These are phyloP conservation scores for Paelopatides confundens DNA, from an alignment of 53 echinoderm and acorn worm species.

Conservation along the genomic window DNA sequence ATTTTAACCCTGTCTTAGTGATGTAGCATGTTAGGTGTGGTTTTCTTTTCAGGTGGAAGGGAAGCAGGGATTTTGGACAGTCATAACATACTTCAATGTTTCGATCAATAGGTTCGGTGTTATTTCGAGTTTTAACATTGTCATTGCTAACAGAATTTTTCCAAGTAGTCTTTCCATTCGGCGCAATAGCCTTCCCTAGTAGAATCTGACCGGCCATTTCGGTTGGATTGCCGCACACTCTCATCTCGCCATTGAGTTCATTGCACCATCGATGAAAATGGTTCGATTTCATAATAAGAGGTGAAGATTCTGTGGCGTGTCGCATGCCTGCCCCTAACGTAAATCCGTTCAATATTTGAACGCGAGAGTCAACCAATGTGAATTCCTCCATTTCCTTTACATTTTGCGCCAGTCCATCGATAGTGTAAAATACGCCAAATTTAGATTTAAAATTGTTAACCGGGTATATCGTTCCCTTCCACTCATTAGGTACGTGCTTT, in stretches of 20 bases:
- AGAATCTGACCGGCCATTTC: conserved; percentile 16
- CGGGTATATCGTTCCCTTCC: conserved; percentile 16
- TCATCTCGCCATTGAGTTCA: conserved; percentile 16
- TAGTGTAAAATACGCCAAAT: neutral
- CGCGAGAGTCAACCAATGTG: neutral
- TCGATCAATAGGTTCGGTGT: too few species aligned
- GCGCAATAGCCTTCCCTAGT: conserved; percentile 9
- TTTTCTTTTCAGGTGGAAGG: neutral
- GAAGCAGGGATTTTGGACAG: neutral
- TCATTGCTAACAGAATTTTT: too few species aligned
- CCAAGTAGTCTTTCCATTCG: conserved; percentile 1
- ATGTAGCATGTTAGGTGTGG: neutral
- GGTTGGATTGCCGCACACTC: neutral
- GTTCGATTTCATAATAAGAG: neutral
- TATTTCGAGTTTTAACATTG: too few species aligned
- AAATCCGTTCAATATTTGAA: neutral
- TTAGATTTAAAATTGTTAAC: conserved; percentile 1
- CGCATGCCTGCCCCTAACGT: neutral
- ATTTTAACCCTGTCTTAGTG: neutral
- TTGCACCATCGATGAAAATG: conserved; percentile 31
- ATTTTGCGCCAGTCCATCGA: neutral
- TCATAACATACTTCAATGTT: neutral
- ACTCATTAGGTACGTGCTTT: neutral
- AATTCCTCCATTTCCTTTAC: neutral
- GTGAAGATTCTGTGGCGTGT: neutral